Base-by-base conservation (phyloP, 2,888 invertebrate genomes). In the Synergus umbraculus region DNA sequence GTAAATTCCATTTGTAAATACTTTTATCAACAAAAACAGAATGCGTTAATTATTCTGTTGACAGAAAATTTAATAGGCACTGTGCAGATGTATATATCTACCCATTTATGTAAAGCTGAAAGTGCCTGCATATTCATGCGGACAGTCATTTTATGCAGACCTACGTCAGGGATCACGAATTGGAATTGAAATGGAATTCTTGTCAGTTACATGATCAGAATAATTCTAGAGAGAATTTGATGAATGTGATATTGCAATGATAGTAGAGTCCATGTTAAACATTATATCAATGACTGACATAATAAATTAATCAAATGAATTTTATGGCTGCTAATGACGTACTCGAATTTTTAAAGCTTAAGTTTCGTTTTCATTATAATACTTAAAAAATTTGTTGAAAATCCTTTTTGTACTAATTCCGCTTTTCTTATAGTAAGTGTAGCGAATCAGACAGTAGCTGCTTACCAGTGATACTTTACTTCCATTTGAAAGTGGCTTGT, bases 61-160 rank as follows among this genome's bases (percentile, higher is more conserved):
- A 37, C 29, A 37, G 49, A n/a, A 54, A 73, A 73, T 73, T 73
- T 73, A 73, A 73, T 73, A 73, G 73, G 29, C 54, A 73, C n/a
- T 37, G n/a, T 54, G 49, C 46, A 49, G 46, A 73, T 54, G 54
- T 29, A 54, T 49, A 54, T 54, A 73, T 73, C 73, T 41, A 37
- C 54, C 29, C 73, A 73, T 73, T 73, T 73, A 73, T 73, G 73
- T 73, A 37, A 73, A 73, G 37, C 73, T 73, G 37, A 54, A 54
- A 49, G 54, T n/a, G 10, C 54, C 37, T 66, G 65, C 65, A 66
- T 66, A 66, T 66, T 13, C 65, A 66, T 73, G 29, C 29, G 37
- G 54, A 29, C 44, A 22, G 60, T 60, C 60, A 22, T 60, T 37
- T 60, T 60, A 60, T 60, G 60, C 60, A 60, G 22, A 12, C 12